Conservation (phyloP, 35 echinoderm and acorn worm genomes). For the Diadema setosum region DNA sequence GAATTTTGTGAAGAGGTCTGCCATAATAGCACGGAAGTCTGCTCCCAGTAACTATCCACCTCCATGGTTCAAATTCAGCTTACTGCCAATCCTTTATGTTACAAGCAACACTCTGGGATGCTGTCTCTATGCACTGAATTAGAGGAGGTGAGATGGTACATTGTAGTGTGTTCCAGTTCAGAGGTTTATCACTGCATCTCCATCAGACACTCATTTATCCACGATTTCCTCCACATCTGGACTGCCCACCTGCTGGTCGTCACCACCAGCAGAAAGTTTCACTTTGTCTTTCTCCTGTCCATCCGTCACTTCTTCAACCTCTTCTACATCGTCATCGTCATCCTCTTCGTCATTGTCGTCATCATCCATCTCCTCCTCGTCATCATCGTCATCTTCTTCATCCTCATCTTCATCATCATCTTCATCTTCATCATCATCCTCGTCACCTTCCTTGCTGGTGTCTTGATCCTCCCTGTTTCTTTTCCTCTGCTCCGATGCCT, state of each 20-base stretch:
- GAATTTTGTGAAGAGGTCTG: no score
- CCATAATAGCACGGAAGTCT: no score
- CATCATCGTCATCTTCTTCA: neutral
- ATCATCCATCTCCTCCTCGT: neutral
- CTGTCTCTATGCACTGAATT: no score
- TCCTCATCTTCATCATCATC: neutral
- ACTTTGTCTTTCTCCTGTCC: neutral
- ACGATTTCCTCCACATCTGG: neutral
- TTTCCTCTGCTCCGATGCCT: slow-evolving; percentile 31
- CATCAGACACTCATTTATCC: neutral
- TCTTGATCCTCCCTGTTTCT: slow-evolving; percentile 33
- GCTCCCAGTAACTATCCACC: no score
- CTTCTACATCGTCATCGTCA: neutral
- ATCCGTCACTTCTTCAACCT: neutral
- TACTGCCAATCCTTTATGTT: no score
- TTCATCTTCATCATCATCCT: neutral
- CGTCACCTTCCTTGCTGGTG: slow-evolving; percentile 21
- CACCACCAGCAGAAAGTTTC: neutral
- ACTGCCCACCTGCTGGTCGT: neutral
- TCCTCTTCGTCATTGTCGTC: neutral
- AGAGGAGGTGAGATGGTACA: no score
- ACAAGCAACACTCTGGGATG: no score
- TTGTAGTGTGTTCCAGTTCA: no score
- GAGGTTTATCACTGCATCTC: no score
- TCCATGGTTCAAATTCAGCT: no score